Conservation (phyloP, 2,113 vertebrate genomes). For the Nesogale talazaci region DNA sequence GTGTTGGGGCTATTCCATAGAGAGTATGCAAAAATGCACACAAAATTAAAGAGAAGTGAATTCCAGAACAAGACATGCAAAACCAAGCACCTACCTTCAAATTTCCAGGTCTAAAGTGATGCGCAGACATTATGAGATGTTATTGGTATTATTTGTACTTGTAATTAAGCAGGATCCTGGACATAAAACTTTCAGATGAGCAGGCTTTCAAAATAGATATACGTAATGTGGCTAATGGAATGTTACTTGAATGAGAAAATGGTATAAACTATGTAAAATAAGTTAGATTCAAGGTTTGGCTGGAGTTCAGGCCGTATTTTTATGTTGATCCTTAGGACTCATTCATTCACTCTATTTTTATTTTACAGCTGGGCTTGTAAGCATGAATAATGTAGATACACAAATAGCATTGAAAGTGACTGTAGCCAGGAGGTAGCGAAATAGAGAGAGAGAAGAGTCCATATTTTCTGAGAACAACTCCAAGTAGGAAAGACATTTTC, state of each 20-base stretch:
- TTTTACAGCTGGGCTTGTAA: conserved; percentile 82
- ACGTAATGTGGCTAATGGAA: conserved; percentile 58
- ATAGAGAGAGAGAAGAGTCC: conserved; percentile 53
- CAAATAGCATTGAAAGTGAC: conserved; percentile 75
- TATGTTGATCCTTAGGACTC: conserved; percentile 79
- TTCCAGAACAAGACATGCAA: conserved; percentile 32
- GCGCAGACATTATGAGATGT: not conserved
- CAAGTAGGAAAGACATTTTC: conserved; percentile 71
- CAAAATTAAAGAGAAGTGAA: conserved; percentile 19
- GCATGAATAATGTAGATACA: conserved; percentile 81
- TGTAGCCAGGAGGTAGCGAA: conserved; percentile 76
- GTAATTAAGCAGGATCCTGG: conserved; percentile 53
- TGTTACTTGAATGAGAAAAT: conserved; percentile 46
- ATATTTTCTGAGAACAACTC: conserved; percentile 76
- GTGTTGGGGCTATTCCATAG: not conserved
- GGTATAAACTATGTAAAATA: conserved; percentile 45
- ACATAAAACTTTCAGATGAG: conserved; percentile 45
- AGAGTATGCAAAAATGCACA: conserved; percentile 18
- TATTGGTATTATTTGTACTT: not conserved
- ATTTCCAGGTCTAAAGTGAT: not conserved
- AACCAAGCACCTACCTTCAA: not conserved
- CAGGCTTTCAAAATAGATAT: conserved; percentile 50
- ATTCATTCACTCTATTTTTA: conserved; percentile 80
- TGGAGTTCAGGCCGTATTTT: conserved; percentile 77
- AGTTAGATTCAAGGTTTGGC: conserved; percentile 69